These are phyloP conservation scores for Calonectris borealis DNA, from an alignment of 2,113 vertebrate species.

Conservation along the genomic window DNA sequence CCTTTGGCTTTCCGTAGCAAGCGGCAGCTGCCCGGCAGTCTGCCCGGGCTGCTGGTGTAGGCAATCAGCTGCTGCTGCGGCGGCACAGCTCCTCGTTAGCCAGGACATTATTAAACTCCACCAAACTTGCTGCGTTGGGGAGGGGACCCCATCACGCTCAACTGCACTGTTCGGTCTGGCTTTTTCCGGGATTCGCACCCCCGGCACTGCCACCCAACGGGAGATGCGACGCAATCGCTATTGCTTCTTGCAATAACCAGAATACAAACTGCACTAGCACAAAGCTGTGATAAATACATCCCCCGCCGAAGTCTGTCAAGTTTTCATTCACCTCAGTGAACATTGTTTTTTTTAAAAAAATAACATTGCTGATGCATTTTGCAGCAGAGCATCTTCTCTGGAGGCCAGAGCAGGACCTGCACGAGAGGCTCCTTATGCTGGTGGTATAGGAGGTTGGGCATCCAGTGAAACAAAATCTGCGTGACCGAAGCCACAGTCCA, in stretches of 20 bases:
- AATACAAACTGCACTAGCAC: neutral
- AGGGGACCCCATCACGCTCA: fast-evolving
- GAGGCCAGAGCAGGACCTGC: neutral
- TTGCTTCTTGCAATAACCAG: neutral
- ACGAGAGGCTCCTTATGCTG: neutral
- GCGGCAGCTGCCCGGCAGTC: neutral
- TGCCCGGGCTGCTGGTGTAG: neutral
- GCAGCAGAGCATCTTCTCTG: neutral
- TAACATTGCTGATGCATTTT: neutral
- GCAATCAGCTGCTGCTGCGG: neutral
- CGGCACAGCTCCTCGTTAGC: neutral
- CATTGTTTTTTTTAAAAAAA: too few relatives aligned
- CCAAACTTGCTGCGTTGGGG: neutral
- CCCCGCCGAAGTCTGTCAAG: too few relatives aligned
- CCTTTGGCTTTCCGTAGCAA: neutral
- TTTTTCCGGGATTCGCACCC: neutral
- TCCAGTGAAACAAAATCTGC: neutral
- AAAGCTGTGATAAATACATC: neutral
- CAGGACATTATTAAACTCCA: neutral
- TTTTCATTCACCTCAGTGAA: neutral
- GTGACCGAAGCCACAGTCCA: neutral
- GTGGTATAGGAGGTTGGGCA: neutral
- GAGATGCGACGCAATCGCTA: neutral
- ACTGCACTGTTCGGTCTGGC: fast-evolving
- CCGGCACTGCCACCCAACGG: neutral